Evolutionary conservation across 2,888 invertebrate genomes (phyloP).

Genomic region (Hypomecis atomaria): DNA sequence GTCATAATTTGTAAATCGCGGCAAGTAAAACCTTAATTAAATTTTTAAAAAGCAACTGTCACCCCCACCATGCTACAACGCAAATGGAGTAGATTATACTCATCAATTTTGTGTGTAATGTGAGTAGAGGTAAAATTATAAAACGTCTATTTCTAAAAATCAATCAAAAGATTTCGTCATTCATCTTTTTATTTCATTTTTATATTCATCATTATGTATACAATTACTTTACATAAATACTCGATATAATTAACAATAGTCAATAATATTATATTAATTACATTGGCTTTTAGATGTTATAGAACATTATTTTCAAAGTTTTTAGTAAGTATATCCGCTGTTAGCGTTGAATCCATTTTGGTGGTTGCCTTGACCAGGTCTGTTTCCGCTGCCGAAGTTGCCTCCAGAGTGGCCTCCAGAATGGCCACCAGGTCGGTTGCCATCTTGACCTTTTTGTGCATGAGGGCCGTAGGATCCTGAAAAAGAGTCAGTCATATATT

Average conservation of each 20-base stretch:
- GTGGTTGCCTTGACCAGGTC: conserved; percentile 45
- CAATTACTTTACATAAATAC: neutral
- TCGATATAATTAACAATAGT: conserved; percentile 15
- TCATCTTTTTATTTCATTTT: conserved; percentile 26
- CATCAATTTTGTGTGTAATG: too few relatives aligned
- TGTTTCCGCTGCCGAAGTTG: conserved; percentile 12
- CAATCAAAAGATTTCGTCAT: neutral
- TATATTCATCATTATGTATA: conserved; percentile 9
- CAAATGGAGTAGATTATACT: too few relatives aligned
- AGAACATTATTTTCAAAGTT: conserved; percentile 18
- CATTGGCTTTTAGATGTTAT: too few relatives aligned
- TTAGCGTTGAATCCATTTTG: conserved; percentile 59
- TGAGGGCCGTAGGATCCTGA: conserved; percentile 63
- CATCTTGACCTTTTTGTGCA: conserved; percentile 46
- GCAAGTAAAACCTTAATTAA: too few relatives aligned
- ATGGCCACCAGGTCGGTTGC: conserved; percentile 37
- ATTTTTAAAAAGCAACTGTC: too few relatives aligned
- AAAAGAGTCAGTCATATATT: conserved; percentile 10
- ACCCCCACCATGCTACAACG: too few relatives aligned
- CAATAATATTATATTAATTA: too few relatives aligned
- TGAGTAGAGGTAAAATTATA: too few relatives aligned
- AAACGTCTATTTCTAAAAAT: too few relatives aligned
- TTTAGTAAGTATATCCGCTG: conserved; percentile 58
- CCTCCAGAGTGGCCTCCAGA: conserved; percentile 11
- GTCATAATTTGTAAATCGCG: too few relatives aligned